Evolutionary conservation across 2,888 invertebrate species (phyloP).

Genomic region (Diaphora mendica): DNA sequence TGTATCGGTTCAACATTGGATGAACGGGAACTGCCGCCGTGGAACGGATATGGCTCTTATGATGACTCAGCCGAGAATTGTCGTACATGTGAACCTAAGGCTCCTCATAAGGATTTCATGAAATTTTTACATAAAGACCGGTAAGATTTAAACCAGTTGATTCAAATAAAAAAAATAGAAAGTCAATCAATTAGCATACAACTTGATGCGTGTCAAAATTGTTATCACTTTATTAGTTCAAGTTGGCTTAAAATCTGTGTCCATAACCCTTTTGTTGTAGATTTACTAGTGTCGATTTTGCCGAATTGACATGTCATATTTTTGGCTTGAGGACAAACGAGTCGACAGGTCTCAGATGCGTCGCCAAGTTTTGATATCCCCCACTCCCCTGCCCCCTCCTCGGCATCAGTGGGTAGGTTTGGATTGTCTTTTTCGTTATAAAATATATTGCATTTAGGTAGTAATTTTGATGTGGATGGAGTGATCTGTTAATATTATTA

Average conservation of each 20-base stretch:
- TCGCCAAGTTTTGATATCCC: too few species aligned
- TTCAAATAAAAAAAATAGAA: neutral
- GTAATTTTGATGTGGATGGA: too few species aligned
- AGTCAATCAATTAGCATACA: neutral
- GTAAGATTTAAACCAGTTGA: conserved; percentile 61
- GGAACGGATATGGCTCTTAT: conserved; percentile 96
- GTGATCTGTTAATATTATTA: too few species aligned
- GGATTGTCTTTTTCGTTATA: too few species aligned
- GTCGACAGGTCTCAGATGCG: too few species aligned
- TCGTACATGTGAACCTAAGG: conserved; percentile 91
- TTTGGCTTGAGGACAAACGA: neutral
- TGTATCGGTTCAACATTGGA: conserved; percentile 64
- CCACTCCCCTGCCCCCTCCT: too few species aligned
- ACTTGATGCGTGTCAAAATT: neutral
- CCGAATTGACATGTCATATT: neutral
- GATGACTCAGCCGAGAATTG: conserved; percentile 97
- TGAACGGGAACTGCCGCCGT: conserved; percentile 90
- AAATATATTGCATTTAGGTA: too few species aligned
- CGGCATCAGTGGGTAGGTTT: too few species aligned
- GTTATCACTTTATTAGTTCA: neutral
- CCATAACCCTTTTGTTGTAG: too few species aligned
- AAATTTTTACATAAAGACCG: conserved; percentile 93
- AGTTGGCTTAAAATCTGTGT: too few species aligned
- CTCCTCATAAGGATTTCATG: conserved; percentile 91
- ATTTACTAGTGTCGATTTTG: too few species aligned